Percentiles rank a stretch among this genome's conserved stretches.
Evolutionary conservation across 2,888 invertebrate species (phyloP).

Genomic region (Plebejus melissa): DNA sequence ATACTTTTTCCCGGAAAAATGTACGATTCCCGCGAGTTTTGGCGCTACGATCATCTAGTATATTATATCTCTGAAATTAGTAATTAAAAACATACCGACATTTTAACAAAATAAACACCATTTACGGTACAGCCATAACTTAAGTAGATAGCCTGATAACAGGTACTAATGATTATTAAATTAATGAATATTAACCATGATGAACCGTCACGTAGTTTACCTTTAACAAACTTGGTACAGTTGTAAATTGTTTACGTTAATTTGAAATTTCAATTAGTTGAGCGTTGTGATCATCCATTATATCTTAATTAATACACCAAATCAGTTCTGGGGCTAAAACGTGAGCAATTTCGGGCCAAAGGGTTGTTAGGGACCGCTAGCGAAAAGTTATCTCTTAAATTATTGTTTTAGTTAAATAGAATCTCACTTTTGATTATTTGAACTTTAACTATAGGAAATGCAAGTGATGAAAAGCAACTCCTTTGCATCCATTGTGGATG

Average conservation of each 20-base stretch:
- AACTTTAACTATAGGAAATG: background rate
- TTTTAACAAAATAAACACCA: no score
- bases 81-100: no score
- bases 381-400: conserved; percentile 5
- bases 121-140: background rate
- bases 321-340: conserved; percentile 36
- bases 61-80: no score
- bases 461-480: no score
- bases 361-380: conserved; percentile 15
- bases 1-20: no score
- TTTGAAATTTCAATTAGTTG: conserved; percentile 41
- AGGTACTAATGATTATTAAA: conserved; percentile 20
- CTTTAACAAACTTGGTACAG: conserved; percentile 35
- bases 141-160: background rate
- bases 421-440: background rate
- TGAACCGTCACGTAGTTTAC: conserved; percentile 34
- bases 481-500: no score
- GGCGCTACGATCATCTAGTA: no score
- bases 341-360: conserved; percentile 38
- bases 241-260: conserved; percentile 38
- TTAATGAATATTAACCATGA: conserved; percentile 7
- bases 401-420: conserved; percentile 2
- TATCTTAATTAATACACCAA: conserved; percentile 42
- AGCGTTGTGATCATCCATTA: conserved; percentile 37
- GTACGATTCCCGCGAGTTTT: no score